A percentile compares a stretch with the other conserved stretches of the same genome.
Evolutionary conservation across 2,113 vertebrate genomes (phyloP).

Genomic region (Epinephelus cyanopodus): DNA sequence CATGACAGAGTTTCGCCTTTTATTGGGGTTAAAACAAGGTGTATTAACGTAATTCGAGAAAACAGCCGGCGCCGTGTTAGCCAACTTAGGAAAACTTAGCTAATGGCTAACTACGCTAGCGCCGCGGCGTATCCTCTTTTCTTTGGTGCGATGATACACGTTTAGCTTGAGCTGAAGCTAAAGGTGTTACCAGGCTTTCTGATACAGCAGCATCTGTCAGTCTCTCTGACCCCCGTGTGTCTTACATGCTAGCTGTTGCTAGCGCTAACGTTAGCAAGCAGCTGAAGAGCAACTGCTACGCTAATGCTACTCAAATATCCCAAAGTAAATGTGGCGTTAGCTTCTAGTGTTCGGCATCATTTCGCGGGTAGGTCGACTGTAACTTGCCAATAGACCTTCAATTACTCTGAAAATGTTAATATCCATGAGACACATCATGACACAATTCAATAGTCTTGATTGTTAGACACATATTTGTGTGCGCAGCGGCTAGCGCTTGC

Average conservation of each 20-base stretch:
- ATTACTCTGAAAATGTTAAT: too few species aligned
- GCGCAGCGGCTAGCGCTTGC: neutral
- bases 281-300: neutral
- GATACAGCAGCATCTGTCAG: neutral
- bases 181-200: neutral
- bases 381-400: neutral
- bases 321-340: neutral
- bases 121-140: neutral
- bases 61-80: neutral
- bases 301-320: neutral
- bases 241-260: neutral
- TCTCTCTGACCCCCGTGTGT: rapidly evolving
- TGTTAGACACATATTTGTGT: neutral
- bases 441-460: too few species aligned
- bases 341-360: neutral
- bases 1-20: rapidly evolving
- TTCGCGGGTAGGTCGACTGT: neutral
- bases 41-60: too few species aligned
- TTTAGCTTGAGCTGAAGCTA: neutral
- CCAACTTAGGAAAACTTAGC: constrained; percentile 55
- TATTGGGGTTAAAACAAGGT: too few species aligned
- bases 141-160: neutral
- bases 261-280: neutral
- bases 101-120: constrained; percentile 38
- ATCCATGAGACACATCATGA: neutral